A percentile compares a stretch with the other conserved stretches of the same genome.
phyloP scores from a whole-genome alignment of 1,140 invertebrate genomes.

The Brachionus calyciflorus region DNA sequence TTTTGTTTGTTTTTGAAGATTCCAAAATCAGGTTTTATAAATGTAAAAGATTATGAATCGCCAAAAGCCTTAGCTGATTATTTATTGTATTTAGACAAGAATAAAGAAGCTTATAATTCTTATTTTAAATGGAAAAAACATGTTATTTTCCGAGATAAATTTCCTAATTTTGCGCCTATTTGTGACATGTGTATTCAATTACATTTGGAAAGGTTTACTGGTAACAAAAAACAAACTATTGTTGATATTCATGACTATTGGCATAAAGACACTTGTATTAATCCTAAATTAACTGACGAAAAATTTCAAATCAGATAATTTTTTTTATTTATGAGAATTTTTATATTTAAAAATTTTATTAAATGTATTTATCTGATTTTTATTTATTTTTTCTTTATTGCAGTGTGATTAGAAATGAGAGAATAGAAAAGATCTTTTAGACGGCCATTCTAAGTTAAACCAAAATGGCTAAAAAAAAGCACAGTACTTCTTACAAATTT shows the following conservation, averaged over 20 bases:
- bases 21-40: constrained; percentile 43
- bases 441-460: no score
- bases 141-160: background rate
- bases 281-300: no score
- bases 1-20: background rate
- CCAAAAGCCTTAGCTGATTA: constrained; percentile 48
- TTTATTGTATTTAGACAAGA: constrained; percentile 47
- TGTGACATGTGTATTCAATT: constrained; percentile 41
- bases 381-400: no score
- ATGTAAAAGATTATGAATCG: constrained; percentile 46
- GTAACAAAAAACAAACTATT: background rate
- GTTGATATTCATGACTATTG: constrained; percentile 15
- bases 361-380: no score
- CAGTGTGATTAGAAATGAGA: no score
- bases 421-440: no score
- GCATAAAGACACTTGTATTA: background rate
- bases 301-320: no score
- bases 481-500: no score
- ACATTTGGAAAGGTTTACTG: background rate
- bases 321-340: no score
- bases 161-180: background rate
- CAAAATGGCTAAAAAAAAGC: no score
- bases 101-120: constrained; percentile 1
- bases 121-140: constrained; percentile 39
- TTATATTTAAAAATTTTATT: no score